A percentile compares a stretch with the other conserved stretches of the same genome.
Conservation (phyloP, 2,888 invertebrate species). For the Bombyx huttoni region DNA sequence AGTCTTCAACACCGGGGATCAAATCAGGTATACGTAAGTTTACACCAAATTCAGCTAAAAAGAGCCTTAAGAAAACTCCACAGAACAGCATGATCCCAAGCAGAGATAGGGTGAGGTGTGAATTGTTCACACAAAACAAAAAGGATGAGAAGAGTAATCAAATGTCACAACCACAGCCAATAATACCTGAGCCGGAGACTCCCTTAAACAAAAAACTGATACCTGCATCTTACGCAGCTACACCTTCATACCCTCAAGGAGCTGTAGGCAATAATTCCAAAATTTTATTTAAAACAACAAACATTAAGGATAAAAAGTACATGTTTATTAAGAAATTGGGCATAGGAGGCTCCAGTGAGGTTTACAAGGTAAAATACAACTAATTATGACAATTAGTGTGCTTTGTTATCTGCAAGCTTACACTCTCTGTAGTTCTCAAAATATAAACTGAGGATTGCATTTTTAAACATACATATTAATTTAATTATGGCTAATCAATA, state of each 20-base stretch:
- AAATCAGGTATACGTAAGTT: conserved; percentile 51
- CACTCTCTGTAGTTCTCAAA: too few relatives aligned
- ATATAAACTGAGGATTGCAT: too few relatives aligned
- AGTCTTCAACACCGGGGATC: conserved; percentile 46
- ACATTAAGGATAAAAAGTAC: conserved; percentile 82
- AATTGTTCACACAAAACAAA: conserved; percentile 35
- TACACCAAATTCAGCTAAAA: conserved; percentile 41
- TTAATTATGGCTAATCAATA: too few relatives aligned
- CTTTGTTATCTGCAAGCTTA: too few relatives aligned
- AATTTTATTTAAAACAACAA: conserved; percentile 60
- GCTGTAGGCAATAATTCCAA: conserved; percentile 34
- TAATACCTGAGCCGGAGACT: conserved; percentile 34
- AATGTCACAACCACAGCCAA: conserved; percentile 8
- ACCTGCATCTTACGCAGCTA: conserved; percentile 40
- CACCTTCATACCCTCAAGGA: conserved; percentile 59
- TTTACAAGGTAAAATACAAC: conserved; percentile 67
- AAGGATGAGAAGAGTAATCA: conserved; percentile 20
- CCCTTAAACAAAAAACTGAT: conserved; percentile 39
- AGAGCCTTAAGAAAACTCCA: conserved; percentile 41
- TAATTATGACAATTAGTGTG: too few relatives aligned
- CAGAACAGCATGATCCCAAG: conserved; percentile 28
- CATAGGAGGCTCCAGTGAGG: conserved; percentile 92
- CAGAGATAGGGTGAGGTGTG: conserved; percentile 52
- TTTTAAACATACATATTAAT: too few relatives aligned
- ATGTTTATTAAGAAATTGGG: conserved; percentile 83